Evolutionary conservation across 1,140 invertebrate species (phyloP).

Genomic region (Trichoplusia ni): DNA sequence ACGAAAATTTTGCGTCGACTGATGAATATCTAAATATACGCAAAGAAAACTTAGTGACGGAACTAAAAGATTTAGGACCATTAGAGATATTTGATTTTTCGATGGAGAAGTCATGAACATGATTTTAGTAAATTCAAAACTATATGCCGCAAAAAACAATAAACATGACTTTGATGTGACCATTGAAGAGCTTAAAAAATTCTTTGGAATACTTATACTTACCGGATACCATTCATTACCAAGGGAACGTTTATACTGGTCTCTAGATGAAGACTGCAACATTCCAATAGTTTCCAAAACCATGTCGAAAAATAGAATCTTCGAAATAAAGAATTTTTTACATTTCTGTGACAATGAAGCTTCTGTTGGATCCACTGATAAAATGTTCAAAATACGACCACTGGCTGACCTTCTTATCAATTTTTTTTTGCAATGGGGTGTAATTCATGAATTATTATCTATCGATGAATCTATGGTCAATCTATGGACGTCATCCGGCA

Average conservation of each 20-base stretch:
- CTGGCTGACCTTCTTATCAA: conserved; percentile 34
- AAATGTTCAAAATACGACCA: conserved; percentile 46
- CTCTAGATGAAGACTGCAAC: conserved; percentile 52
- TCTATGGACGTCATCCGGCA: conserved; percentile 45
- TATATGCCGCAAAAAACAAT: conserved; percentile 55
- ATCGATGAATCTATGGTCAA: conserved; percentile 49
- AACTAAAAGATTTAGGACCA: conserved; percentile 37
- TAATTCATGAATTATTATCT: conserved; percentile 43
- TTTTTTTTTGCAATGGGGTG: conserved; percentile 39
- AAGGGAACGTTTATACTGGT: conserved; percentile 53
- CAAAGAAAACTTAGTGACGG: no score
- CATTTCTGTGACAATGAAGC: conserved; percentile 45
- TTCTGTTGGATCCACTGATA: conserved; percentile 35
- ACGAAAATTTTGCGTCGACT: no score
- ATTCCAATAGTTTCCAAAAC: conserved; percentile 44
- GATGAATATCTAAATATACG: no score
- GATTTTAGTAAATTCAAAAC: conserved; percentile 41
- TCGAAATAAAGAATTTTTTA: conserved; percentile 52
- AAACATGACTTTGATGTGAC: conserved; percentile 48
- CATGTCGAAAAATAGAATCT: conserved; percentile 55
- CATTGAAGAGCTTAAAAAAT: conserved; percentile 47
- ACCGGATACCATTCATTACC: conserved; percentile 56
- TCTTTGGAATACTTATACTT: conserved; percentile 54
- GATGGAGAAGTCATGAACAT: conserved; percentile 43
- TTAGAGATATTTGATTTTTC: conserved; percentile 51